Evolutionary conservation across 1,140 invertebrate genomes (phyloP).

Genomic region (Steinernema khuongi): DNA sequence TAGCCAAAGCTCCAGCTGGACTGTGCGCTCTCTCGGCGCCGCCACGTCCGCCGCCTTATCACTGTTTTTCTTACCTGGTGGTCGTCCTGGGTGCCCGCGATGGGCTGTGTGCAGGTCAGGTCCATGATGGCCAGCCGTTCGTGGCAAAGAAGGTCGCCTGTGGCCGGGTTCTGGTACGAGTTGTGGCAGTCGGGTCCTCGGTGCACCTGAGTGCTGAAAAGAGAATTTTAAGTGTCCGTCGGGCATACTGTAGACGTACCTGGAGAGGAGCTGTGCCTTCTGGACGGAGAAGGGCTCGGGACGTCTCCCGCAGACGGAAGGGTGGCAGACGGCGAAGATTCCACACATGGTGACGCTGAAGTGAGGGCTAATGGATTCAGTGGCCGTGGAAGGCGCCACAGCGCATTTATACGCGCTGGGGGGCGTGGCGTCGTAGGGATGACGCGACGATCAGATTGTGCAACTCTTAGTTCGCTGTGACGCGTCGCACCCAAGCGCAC

Average conservation of each 20-base stretch:
- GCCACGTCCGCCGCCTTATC: neutral
- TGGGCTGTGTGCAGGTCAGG: slow-evolving; percentile 45
- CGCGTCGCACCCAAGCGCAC: too few species aligned
- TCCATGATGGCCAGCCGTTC: slow-evolving; percentile 57
- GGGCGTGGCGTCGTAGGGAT: neutral
- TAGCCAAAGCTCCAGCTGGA: neutral
- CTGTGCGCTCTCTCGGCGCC: slow-evolving; percentile 10
- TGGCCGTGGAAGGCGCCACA: neutral
- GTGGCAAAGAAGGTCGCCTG: slow-evolving; percentile 54
- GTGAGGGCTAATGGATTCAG: neutral
- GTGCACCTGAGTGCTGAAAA: slow-evolving; percentile 45
- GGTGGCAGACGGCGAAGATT: slow-evolving; percentile 43
- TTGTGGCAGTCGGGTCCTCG: slow-evolving; percentile 51
- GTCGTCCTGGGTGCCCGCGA: slow-evolving; percentile 38
- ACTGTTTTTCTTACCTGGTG: slow-evolving; percentile 42
- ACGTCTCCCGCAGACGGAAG: slow-evolving; percentile 20
- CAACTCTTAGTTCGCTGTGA: too few species aligned
- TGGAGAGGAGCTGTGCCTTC: slow-evolving; percentile 32
- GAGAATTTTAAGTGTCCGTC: neutral
- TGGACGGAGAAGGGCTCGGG: slow-evolving; percentile 29
- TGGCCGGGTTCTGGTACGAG: slow-evolving; percentile 47
- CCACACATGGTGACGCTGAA: slow-evolving; percentile 42
- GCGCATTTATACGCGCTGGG: too few species aligned
- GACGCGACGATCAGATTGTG: slow-evolving; percentile 12
- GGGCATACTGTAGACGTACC: neutral